These are phyloP conservation scores for Chrysemys picta DNA, from an alignment of 2,113 vertebrate species.

Conservation along the genomic window DNA sequence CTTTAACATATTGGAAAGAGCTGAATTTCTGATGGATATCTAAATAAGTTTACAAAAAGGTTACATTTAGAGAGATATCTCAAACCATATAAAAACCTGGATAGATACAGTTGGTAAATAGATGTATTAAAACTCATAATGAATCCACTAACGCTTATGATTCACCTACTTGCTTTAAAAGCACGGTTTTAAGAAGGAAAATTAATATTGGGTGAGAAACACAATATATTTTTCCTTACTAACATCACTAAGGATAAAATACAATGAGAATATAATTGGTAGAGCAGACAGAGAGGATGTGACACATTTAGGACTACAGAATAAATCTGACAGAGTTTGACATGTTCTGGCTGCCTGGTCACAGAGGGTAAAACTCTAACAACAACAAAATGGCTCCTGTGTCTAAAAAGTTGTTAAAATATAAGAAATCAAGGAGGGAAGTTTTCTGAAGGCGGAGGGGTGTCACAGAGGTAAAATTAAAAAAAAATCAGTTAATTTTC, in stretches of 20 bases:
- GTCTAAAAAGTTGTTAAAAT: not conserved
- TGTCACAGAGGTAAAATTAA: not conserved
- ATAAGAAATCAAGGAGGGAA: not conserved
- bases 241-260: not conserved
- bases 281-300: not conserved
- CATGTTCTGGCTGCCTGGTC: not conserved
- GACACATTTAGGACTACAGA: not conserved
- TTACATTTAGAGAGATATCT: not conserved
- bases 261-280: not conserved
- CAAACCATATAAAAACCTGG: not conserved
- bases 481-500: not conserved
- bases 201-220: not conserved
- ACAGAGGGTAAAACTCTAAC: not conserved
- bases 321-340: not conserved
- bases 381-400: not conserved
- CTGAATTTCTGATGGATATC: not conserved
- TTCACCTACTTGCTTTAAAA: not conserved
- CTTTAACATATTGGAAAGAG: not conserved
- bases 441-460: not conserved
- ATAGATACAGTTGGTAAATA: not conserved
- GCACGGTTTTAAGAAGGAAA: not conserved
- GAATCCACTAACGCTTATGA: not conserved
- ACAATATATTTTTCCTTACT: not conserved
- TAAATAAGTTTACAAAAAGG: not conserved
- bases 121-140: not conserved